Evolutionary conservation across 2,888 invertebrate species (phyloP), one percentile per base, ranked within the genome.

Genomic region (Pyrrhia umbra): DNA sequence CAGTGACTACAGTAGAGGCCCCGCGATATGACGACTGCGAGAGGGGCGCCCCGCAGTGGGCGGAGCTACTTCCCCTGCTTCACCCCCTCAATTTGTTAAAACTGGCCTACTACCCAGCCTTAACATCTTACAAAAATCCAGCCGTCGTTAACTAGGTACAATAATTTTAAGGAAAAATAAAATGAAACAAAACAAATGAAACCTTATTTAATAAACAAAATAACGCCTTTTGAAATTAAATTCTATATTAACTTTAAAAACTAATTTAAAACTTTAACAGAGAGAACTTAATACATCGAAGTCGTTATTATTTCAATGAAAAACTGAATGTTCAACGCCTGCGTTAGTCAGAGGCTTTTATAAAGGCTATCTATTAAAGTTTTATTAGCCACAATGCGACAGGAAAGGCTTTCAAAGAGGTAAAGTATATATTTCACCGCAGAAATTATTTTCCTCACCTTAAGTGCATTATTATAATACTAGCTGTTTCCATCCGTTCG

Each of bases 241-340:
- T 43, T 16, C 13, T 25, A 18, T 54, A 60, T 34, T 47, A 21
- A 23, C 18, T 63, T 58, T 43, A 39, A 56, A 25, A 62, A 63
- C 63, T 56, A 20, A 69, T 59, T 60, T 63, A 49, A 45, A 52
- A 69, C 20, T 76, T 37, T 0, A 20, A 20, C 50, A 54, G 61
- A 66, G 63, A 42, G 67, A 61, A 66, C 49, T 74, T 61, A 46
- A 55, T 42, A 42, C 59, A 58, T 55, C 45, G 46, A 46, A 49
- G 39, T n/a, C 20, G 40, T 62, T 55, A 60, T 77, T 73, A 73
- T 65, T 77, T 66, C 54, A 66, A 54, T 66, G 46, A 43, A 63
- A n/a, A 45, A 21, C 40, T 18, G 43, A 15, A 21, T 40, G 30
- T 1, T 50, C 37, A 37, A 45, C 57, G 13, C 10, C 37, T 60